A percentile compares a stretch with the other conserved stretches of the same genome.
These are phyloP conservation scores for Formica aserva DNA, from an alignment of 2,888 invertebrate species.

Conservation along the genomic window DNA sequence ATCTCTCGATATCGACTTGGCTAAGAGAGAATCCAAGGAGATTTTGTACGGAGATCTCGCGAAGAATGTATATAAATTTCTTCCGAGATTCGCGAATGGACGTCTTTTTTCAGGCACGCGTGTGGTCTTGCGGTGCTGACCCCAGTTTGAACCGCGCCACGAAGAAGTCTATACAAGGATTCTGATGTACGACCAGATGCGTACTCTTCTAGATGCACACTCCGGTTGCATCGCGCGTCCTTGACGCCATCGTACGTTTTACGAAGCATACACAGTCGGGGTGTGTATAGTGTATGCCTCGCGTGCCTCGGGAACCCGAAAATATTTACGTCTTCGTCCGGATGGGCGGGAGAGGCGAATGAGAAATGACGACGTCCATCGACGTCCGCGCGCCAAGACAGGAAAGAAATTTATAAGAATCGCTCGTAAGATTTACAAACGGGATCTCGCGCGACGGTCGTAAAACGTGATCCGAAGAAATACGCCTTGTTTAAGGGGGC, in stretches of 20 bases:
- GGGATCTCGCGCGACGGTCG: slow-evolving; percentile 36
- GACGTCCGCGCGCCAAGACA: slow-evolving; percentile 30
- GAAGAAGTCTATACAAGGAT: slow-evolving; percentile 57
- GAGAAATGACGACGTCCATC: slow-evolving; percentile 58
- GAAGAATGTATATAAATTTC: background rate
- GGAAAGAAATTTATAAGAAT: slow-evolving; percentile 66
- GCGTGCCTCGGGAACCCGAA: slow-evolving; percentile 36
- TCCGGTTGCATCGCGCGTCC: slow-evolving; percentile 14
- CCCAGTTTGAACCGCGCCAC: slow-evolving; percentile 63
- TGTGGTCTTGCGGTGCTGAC: slow-evolving; percentile 71
- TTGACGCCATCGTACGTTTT: slow-evolving; percentile 2
- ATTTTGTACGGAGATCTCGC: background rate
- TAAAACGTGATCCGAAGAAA: slow-evolving; percentile 46
- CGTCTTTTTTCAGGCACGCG: slow-evolving; percentile 54
- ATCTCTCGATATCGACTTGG: slow-evolving; percentile 38
- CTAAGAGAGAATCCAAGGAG: background rate
- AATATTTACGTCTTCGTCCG: slow-evolving; percentile 63
- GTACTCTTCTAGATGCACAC: slow-evolving; percentile 53
- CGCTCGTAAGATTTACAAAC: slow-evolving; percentile 61
- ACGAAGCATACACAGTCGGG: slow-evolving; percentile 18
- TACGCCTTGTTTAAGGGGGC: slow-evolving; percentile 35
- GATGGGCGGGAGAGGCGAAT: slow-evolving; percentile 45
- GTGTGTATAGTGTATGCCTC: background rate
- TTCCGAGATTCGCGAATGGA: slow-evolving; percentile 45
- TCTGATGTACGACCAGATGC: slow-evolving; percentile 68